These are phyloP conservation scores for Drosophila siamana DNA, from an alignment of 2,888 invertebrate genomes.

Conservation along the genomic window DNA sequence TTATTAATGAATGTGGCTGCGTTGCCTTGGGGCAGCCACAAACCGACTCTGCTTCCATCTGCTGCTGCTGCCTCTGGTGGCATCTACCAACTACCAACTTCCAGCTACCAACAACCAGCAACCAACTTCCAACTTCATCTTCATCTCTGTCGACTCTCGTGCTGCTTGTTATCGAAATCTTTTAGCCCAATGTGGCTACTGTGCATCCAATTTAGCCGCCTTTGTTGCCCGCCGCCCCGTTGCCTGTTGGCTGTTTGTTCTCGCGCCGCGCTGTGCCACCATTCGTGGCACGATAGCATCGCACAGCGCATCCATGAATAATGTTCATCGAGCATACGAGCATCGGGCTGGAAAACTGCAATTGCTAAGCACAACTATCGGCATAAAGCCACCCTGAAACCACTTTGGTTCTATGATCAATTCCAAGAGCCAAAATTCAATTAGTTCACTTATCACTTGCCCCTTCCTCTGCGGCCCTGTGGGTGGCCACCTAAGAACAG, in stretches of 20 bases:
- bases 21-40: background rate
- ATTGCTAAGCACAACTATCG: slow-evolving; percentile 6
- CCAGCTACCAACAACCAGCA: background rate
- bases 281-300: slow-evolving; percentile 43
- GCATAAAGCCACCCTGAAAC: slow-evolving; percentile 62
- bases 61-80: slow-evolving; percentile 26
- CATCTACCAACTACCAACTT: slow-evolving; percentile 28
- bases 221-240: slow-evolving; percentile 33
- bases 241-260: slow-evolving; percentile 26
- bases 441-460: slow-evolving; percentile 38
- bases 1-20: slow-evolving; percentile 72
- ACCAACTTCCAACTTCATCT: slow-evolving; percentile 57
- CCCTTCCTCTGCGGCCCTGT: slow-evolving; percentile 17
- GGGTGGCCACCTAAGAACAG: slow-evolving; percentile 54
- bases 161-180: slow-evolving; percentile 72
- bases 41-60: slow-evolving; percentile 17
- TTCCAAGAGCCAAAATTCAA: slow-evolving; percentile 54
- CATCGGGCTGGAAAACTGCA: background rate
- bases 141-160: slow-evolving; percentile 47
- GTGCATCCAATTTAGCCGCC: slow-evolving; percentile 51
- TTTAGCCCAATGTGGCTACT: slow-evolving; percentile 76
- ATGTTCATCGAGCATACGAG: slow-evolving; percentile 39
- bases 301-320: slow-evolving; percentile 48
- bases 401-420: slow-evolving; percentile 66
- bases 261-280: slow-evolving; percentile 21